phyloP scores from a whole-genome alignment of 1,140 invertebrate genomes.

The Drosophila asahinai region DNA sequence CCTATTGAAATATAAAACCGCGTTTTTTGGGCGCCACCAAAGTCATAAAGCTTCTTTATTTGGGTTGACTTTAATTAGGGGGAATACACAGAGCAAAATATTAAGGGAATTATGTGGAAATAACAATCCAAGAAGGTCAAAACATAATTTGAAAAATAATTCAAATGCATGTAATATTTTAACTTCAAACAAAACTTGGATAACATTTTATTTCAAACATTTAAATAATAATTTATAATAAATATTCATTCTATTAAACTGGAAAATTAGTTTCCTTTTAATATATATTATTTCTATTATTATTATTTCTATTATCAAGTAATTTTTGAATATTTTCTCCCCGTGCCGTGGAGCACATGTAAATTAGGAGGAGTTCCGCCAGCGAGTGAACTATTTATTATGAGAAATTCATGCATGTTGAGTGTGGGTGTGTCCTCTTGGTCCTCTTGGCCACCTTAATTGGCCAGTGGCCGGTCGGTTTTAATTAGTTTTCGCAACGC shows the following conservation, averaged over 20 bases:
- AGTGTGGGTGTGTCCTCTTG: constrained; percentile 49
- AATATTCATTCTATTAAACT: too few species aligned
- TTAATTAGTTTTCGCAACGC: constrained; percentile 82
- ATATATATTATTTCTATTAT: too few species aligned
- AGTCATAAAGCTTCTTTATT: constrained; percentile 72
- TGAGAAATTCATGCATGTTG: constrained; percentile 49
- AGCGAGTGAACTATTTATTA: constrained; percentile 64
- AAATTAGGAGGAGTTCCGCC: constrained; percentile 61
- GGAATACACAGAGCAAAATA: background rate
- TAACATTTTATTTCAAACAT: too few species aligned
- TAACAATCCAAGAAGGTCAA: too few species aligned
- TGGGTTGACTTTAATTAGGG: constrained; percentile 66
- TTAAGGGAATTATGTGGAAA: background rate
- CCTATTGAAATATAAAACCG: constrained; percentile 76
- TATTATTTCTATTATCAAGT: too few species aligned
- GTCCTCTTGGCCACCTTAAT: constrained; percentile 68
- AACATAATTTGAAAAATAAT: too few species aligned
- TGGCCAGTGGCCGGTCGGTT: constrained; percentile 77
- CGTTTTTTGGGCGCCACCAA: constrained; percentile 52
- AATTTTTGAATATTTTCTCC: background rate
- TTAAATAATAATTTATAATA: too few species aligned
- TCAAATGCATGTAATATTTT: too few species aligned
- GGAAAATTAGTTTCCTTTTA: background rate
- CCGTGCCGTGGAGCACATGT: constrained; percentile 37
- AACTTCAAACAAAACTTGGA: too few species aligned